These are phyloP conservation scores for Macrocentrus cingulum DNA, from an alignment of 1,140 invertebrate species.

Conservation along the genomic window DNA sequence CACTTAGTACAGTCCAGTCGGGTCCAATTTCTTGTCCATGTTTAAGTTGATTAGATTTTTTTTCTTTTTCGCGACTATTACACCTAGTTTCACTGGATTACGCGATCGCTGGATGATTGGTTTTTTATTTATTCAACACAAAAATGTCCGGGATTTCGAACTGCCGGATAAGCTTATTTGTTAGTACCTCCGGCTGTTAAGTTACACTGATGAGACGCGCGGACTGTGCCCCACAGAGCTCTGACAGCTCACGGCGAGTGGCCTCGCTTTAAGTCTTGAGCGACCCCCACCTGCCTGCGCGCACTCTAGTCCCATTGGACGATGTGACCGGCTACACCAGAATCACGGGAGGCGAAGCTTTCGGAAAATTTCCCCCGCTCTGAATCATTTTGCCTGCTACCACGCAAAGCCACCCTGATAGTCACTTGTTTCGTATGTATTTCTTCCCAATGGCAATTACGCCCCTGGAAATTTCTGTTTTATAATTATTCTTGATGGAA, in stretches of 20 bases:
- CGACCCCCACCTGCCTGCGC: slow-evolving; percentile 47
- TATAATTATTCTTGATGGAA: no score
- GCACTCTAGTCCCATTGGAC: slow-evolving; percentile 48
- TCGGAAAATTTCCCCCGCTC: slow-evolving; percentile 50
- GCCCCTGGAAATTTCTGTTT: no score
- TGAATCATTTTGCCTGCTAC: not conserved
- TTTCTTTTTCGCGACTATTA: slow-evolving; percentile 9
- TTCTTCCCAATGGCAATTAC: not conserved
- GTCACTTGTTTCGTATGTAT: not conserved
- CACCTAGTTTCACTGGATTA: slow-evolving; percentile 9
- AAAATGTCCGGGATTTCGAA: not conserved
- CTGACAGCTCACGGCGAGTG: slow-evolving; percentile 60
- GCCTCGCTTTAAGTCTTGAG: slow-evolving; percentile 58
- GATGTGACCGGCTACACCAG: slow-evolving; percentile 47
- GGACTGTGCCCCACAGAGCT: slow-evolving; percentile 60
- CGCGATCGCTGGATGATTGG: slow-evolving; percentile 23
- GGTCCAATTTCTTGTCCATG: slow-evolving; percentile 37
- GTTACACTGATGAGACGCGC: slow-evolving; percentile 47
- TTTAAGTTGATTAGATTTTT: slow-evolving; percentile 8
- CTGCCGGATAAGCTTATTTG: not conserved
- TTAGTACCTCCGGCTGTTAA: no score
- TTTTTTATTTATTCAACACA: slow-evolving; percentile 22
- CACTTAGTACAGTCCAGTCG: slow-evolving; percentile 55
- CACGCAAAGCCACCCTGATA: not conserved
- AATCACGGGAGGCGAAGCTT: slow-evolving; percentile 49